Percentiles rank a stretch among this genome's conserved stretches.
Conservation (phyloP, 2,888 invertebrate genomes). For the Villa cingulata region DNA sequence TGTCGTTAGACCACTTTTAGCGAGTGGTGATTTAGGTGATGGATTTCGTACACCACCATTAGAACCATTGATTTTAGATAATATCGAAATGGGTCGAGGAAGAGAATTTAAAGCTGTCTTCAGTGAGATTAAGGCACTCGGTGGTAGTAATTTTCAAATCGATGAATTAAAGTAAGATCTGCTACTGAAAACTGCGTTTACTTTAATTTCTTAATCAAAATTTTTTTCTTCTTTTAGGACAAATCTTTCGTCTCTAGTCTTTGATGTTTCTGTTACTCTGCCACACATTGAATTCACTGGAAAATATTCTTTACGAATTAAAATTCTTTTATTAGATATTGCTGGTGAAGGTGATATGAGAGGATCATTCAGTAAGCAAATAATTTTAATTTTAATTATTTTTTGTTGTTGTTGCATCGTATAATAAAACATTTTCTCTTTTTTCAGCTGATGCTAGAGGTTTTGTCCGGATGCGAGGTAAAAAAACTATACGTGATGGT, state of each 20-base stretch:
- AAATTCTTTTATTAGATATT: slow-evolving; percentile 29
- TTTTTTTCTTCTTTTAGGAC: slow-evolving; percentile 20
- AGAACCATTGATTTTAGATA: slow-evolving; percentile 30
- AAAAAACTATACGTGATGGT: slow-evolving; percentile 23
- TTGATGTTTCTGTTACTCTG: slow-evolving; percentile 30
- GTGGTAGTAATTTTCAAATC: slow-evolving; percentile 34
- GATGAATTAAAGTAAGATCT: slow-evolving; percentile 28
- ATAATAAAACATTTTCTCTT: background rate
- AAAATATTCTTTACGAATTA: slow-evolving; percentile 30
- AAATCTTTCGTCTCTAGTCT: slow-evolving; percentile 26
- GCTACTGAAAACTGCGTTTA: background rate
- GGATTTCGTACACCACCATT: slow-evolving; percentile 30
- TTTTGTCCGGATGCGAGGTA: slow-evolving; percentile 29
- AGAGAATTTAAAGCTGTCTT: slow-evolving; percentile 32
- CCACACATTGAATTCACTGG: slow-evolving; percentile 32
- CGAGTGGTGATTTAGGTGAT: slow-evolving; percentile 31
- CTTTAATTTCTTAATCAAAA: background rate
- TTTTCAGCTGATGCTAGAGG: slow-evolving; percentile 30
- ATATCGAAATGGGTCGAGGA: slow-evolving; percentile 30
- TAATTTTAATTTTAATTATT: background rate
- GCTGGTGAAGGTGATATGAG: slow-evolving; percentile 31
- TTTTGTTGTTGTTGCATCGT: background rate
- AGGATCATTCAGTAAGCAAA: slow-evolving; percentile 26
- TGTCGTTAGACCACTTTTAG: slow-evolving; percentile 26
- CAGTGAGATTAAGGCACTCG: slow-evolving; percentile 27